Evolutionary conservation across 2,113 vertebrate genomes (phyloP), one percentile per base, ranked within the genome.

Genomic region (Tringa solitaria): DNA sequence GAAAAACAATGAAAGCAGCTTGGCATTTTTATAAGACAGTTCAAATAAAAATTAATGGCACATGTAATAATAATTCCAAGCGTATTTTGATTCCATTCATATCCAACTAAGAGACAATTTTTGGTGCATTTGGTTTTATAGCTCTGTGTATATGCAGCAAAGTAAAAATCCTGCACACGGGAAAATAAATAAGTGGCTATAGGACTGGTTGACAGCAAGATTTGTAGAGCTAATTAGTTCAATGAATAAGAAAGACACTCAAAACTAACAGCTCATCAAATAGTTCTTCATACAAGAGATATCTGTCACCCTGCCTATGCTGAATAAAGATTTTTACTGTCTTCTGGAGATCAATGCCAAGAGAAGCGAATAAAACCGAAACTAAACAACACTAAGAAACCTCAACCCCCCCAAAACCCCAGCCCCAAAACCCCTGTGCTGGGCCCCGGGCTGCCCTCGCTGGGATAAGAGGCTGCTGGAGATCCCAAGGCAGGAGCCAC

Each of bases 1-100:
- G 75, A 61, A 82, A 95, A 94, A 79, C 64, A 94, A 77, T 45
- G 81, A 84, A 95, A 95, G 70, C 56, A 88, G 60, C 76, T 45
- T 95, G 82, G 94, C 91, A 84, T 88, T 94, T 96, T 97, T 81
- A 84, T 88, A 96, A 93, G 94, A 85, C 56, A 94, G 78, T 86
- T 93, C 95, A 94, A 96, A 97, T 97, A 97, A 97, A 97, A 97
- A 97, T 94, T 96, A 97, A 97, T 96, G 96, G 93, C 43, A 95
- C 94, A 91, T 93, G 82, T 94, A 96, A 97, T 96, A 96, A 96
- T 97, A 92, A 97, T 97, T 97, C 95, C 82, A 94, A 93, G 75
- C 5, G 35, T 86, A 81, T 96, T 97, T 96, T 97, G 88, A 86
- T 97, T 95, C 93, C 94, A 90, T 97, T 96, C 96, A 89, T 94